A percentile compares a stretch with the other conserved stretches of the same genome.
Conservation (phyloP, 2,888 invertebrate genomes). For the Metacarcinus magister region DNA sequence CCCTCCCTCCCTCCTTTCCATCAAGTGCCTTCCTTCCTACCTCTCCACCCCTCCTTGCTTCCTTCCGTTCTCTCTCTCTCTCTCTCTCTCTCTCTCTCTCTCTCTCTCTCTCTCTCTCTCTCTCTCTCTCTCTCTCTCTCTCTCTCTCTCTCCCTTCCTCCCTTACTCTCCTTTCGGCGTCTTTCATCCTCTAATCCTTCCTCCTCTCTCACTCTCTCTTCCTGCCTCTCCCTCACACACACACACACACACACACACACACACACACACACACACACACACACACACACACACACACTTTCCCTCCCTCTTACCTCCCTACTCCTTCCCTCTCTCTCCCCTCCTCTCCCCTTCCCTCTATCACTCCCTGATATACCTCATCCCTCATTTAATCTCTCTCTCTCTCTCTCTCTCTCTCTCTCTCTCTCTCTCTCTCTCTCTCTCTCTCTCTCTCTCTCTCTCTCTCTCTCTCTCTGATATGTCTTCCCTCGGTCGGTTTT, state of each 20-base stretch:
- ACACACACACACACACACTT: too few species aligned
- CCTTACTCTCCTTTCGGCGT: not conserved
- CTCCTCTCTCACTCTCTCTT: not conserved
- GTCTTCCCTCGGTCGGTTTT: too few species aligned
- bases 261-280: too few species aligned
- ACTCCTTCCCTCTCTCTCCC: too few species aligned
- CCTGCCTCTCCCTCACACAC: too few species aligned
- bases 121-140: not conserved
- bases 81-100: not conserved
- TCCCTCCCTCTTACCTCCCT: too few species aligned
- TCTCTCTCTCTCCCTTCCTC: not conserved
- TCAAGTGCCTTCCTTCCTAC: not conserved
- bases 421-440: too few species aligned
- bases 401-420: too few species aligned
- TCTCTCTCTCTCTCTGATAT: too few species aligned
- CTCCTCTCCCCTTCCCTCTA: not conserved
- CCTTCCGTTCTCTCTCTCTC: not conserved
- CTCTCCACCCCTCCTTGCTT: not conserved
- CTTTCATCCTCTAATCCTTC: not conserved
- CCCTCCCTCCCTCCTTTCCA: not conserved
- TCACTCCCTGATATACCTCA: not conserved
- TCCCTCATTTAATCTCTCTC: too few species aligned
- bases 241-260: too few species aligned
- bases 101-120: not conserved
- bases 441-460: too few species aligned